Evolutionary conservation across 2,113 vertebrate genomes (phyloP).

Genomic region (Sterrhoptilus dennistouni): DNA sequence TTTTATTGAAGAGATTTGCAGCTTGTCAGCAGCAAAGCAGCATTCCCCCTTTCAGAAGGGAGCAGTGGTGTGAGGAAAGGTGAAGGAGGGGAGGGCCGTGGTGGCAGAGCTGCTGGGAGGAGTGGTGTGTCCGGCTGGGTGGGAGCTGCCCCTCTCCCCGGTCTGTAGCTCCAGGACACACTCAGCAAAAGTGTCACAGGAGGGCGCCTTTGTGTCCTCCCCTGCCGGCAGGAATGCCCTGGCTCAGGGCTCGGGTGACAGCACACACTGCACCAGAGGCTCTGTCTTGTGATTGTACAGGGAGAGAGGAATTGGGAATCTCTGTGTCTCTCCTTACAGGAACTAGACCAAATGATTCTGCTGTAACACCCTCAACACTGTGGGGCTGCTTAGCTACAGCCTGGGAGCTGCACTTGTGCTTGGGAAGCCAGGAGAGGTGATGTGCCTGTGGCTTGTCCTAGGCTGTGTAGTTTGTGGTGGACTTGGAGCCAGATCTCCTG

Average conservation of each 20-base stretch:
- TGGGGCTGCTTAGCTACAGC: rapidly evolving
- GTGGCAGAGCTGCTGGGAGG: neutral
- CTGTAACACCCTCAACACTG: rapidly evolving
- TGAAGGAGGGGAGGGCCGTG: neutral
- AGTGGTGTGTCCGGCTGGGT: rapidly evolving
- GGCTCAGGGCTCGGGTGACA: neutral
- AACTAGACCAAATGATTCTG: neutral
- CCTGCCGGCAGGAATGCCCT: neutral
- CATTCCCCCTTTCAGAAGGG: neutral
- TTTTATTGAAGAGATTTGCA: neutral
- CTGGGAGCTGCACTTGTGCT: rapidly evolving
- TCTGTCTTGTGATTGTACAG: neutral
- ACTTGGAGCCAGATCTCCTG: neutral
- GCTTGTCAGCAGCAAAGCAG: neutral
- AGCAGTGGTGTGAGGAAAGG: neutral
- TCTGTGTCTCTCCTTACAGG: neutral
- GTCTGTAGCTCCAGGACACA: neutral
- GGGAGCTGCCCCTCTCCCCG: neutral
- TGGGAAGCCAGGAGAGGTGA: neutral
- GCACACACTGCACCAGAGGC: rapidly evolving
- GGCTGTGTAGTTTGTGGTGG: neutral
- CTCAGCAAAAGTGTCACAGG: neutral
- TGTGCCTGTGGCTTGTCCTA: neutral
- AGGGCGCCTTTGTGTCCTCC: neutral
- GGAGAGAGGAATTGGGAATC: neutral